Percentiles rank a stretch among this genome's conserved stretches.
Evolutionary conservation across 2,797 vertebrate species (phyloP).

Genomic region (Leucoraja ocellata): DNA sequence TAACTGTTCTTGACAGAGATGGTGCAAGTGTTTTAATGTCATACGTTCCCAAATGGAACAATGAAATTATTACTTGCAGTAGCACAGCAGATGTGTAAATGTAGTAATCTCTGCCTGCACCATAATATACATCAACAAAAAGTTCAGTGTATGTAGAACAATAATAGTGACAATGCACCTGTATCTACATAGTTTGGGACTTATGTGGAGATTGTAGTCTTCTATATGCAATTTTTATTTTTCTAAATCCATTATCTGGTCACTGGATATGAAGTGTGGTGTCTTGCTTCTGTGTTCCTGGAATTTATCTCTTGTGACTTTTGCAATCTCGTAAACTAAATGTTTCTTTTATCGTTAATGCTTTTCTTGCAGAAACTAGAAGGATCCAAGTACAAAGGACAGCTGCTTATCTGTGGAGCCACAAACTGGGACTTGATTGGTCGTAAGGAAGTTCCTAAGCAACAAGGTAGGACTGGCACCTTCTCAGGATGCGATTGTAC

Average conservation of each 20-base stretch:
- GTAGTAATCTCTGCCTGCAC: no score
- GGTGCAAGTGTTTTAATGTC: no score
- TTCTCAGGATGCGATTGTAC: not conserved
- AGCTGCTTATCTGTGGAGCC: constrained; percentile 86
- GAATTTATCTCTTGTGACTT: not conserved
- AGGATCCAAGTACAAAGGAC: constrained; percentile 79
- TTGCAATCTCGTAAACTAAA: not conserved
- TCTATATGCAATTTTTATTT: not conserved
- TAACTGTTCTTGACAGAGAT: not conserved
- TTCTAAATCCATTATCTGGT: not conserved
- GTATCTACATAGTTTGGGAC: no score
- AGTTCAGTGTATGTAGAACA: no score
- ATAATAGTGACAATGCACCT: no score
- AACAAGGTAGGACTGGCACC: constrained; percentile 68
- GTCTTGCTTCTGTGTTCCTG: not conserved
- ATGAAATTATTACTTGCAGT: no score
- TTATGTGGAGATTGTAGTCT: no score
- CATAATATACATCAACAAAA: no score
- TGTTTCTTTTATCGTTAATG: not conserved
- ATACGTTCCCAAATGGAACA: no score
- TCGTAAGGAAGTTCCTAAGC: constrained; percentile 92
- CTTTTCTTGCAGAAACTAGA: constrained; percentile 75
- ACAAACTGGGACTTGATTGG: constrained; percentile 97
- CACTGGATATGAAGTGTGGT: not conserved
- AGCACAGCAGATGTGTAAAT: not conserved